These are phyloP conservation scores for Glaucidium brasilianum DNA, from an alignment of 2,113 vertebrate species.

Conservation along the genomic window DNA sequence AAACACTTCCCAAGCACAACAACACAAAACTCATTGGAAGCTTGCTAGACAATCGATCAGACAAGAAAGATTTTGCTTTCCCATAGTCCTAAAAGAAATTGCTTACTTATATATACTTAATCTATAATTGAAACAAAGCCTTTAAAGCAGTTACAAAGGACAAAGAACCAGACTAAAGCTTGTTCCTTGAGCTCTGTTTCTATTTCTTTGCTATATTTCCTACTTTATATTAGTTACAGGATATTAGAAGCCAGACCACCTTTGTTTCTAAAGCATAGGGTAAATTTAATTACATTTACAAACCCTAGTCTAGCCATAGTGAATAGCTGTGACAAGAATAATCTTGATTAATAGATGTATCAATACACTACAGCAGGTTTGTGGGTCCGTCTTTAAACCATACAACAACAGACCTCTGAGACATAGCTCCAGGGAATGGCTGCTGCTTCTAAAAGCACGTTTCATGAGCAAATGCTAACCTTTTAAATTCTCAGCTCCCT, in stretches of 20 bases:
- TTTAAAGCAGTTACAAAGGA: neutral
- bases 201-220: neutral
- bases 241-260: constrained; percentile 26
- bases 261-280: constrained; percentile 6
- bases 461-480: neutral
- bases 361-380: neutral
- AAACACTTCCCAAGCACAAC: neutral
- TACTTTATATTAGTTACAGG: neutral
- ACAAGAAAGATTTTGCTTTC: neutral
- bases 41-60: neutral
- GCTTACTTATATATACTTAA: neutral
- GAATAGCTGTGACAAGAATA: neutral
- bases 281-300: constrained; percentile 7
- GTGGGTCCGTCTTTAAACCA: neutral
- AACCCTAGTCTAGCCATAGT: neutral
- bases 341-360: neutral
- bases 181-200: neutral
- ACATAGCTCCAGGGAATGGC: neutral
- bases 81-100: neutral
- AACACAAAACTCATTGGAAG: neutral
- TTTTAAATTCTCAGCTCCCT: neutral
- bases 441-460: neutral
- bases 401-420: neutral
- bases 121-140: neutral
- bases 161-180: neutral